These are phyloP conservation scores for Machimus atricapillus DNA, from an alignment of 2,888 invertebrate genomes.

Conservation along the genomic window DNA sequence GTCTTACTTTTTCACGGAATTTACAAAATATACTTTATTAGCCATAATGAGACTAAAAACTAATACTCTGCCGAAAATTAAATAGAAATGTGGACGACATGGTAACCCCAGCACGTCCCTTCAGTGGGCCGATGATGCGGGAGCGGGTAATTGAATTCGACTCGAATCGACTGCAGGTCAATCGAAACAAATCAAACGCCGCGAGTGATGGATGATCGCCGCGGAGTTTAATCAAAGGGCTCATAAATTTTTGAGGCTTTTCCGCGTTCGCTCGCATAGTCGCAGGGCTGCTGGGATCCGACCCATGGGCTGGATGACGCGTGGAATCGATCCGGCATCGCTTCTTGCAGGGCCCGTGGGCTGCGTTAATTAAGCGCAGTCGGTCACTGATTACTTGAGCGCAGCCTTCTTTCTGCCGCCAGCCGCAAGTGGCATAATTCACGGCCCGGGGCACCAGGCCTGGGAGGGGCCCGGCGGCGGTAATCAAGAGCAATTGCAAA, in stretches of 20 bases:
- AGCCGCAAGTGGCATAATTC: neutral
- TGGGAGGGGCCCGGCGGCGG: neutral
- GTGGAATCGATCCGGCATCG: neutral
- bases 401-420: neutral
- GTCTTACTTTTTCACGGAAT: too few species aligned
- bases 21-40: too few species aligned
- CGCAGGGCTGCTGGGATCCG: neutral
- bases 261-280: neutral
- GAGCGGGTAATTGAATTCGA: conserved; percentile 7
- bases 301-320: neutral
- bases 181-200: conserved; percentile 22
- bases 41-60: too few species aligned
- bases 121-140: neutral
- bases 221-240: conserved; percentile 6
- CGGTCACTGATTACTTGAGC: neutral
- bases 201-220: neutral
- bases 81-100: neutral
- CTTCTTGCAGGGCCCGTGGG: neutral
- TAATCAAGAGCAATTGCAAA: neutral
- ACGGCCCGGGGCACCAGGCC: neutral
- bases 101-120: neutral
- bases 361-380: neutral
- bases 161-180: neutral
- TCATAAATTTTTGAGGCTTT: neutral
- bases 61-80: neutral